Base-by-base conservation (phyloP, 1,140 invertebrate genomes). In the Drosophila arizonae region DNA sequence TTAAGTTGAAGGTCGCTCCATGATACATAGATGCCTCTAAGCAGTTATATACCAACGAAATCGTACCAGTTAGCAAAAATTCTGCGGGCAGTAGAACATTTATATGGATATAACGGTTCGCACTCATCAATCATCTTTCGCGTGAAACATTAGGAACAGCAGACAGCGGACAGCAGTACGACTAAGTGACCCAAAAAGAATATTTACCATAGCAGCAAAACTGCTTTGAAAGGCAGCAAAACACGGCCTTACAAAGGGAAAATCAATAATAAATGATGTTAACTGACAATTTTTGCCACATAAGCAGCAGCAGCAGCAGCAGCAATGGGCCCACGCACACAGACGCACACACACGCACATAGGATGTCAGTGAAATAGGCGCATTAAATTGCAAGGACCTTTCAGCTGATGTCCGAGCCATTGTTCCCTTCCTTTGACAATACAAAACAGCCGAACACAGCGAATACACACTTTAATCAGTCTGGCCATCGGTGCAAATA, bases 181-280 rank as follows among this genome's bases (percentile, higher is more conserved):
- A 48, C 45, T 46, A 69, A 72, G 57, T 85, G 82, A 81, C 81
- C 81, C 81, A 81, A 78, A 86, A 85, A 72, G 10, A 54, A 39
- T 46, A 33, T 39, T 11, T 39, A 39, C 10, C 2, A 39, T 39
- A 39, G 11, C 36, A 39, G 36, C 36, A 3, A 39, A 13, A 43
- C 45, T 55, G 28, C 6, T 3, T 9, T 17, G 52, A 63, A 36
- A 2, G 50, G 50, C 10, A 51, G 8, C 6, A 52, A 43, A 58
- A 15, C 41, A 58, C 3, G 39, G 50, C 67, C 41, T 11, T 61
- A 76, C 56, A 76, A 69, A 71, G 58, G 64, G 46, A 87, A 88
- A 88, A 88, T 88, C 84, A 84, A 88, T 88, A 88, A 88, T 79
- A 88, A 88, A 88, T 88, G 77, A 88, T 88, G 85, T 88, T 87